A percentile compares a stretch with the other conserved stretches of the same genome.
phyloP scores from a whole-genome alignment of 2,797 vertebrate species.

The Tinamus major region DNA sequence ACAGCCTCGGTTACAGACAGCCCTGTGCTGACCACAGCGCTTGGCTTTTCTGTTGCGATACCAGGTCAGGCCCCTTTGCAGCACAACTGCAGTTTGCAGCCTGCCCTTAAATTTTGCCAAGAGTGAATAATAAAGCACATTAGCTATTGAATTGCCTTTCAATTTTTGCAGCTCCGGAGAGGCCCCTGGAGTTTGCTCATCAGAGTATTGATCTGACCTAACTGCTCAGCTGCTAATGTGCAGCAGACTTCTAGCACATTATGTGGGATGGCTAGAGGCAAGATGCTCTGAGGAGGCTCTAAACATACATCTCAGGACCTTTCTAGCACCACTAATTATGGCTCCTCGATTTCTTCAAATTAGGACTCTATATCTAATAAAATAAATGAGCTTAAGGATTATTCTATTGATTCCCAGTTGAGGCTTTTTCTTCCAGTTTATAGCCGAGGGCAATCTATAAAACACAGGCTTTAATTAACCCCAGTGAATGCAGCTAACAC shows the following conservation, averaged over 20 bases:
- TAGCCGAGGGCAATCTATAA: constrained; percentile 4
- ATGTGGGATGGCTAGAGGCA: background rate
- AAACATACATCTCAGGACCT: background rate
- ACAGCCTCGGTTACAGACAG: background rate
- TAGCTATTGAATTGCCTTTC: background rate
- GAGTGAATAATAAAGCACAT: accelerated
- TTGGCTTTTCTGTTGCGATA: background rate
- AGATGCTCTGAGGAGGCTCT: background rate
- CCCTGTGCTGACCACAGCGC: background rate
- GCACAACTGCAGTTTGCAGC: background rate
- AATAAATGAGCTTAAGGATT: constrained; percentile 55
- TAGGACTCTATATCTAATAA: constrained; percentile 51
- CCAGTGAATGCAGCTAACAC: background rate
- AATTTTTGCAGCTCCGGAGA: accelerated
- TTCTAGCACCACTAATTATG: constrained; percentile 7
- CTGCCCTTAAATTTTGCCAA: background rate
- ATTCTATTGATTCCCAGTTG: constrained; percentile 49
- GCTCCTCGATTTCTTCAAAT: constrained; percentile 31
- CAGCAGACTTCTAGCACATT: background rate
- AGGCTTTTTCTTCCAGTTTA: background rate
- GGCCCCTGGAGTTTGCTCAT: accelerated
- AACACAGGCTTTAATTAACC: constrained; percentile 57
- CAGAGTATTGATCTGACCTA: background rate
- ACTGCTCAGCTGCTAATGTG: background rate
- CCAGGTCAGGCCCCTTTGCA: background rate